Percentiles rank a stretch among this genome's conserved stretches.
Conservation (phyloP, 2,113 vertebrate species). For the Hippoglossus stenolepis region DNA sequence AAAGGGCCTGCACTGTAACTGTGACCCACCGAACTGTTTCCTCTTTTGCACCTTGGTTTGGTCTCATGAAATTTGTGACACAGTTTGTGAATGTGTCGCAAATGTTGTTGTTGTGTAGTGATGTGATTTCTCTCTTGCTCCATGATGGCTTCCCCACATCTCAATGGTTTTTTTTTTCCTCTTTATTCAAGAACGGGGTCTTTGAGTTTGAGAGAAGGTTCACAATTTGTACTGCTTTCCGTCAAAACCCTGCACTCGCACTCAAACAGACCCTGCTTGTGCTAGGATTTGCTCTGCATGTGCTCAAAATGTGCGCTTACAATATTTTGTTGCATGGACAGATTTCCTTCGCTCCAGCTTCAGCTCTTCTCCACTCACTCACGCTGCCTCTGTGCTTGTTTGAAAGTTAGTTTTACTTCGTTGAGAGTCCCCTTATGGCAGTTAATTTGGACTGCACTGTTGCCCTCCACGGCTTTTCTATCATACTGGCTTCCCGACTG, state of each 20-base stretch:
- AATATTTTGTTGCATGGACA: no score
- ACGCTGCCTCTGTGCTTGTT: background rate
- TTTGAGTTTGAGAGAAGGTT: background rate
- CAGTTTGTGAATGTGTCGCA: slow-evolving; percentile 33
- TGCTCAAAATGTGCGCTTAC: no score
- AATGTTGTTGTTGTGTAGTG: slow-evolving; percentile 24
- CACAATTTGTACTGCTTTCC: no score
- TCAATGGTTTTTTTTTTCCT: background rate
- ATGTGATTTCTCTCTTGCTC: slow-evolving; percentile 29
- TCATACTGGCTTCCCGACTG: no score
- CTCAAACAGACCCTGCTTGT: no score
- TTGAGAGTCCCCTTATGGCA: no score
- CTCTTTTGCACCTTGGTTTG: slow-evolving; percentile 14
- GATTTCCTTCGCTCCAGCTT: background rate
- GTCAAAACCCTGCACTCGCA: no score
- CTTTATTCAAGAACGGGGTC: background rate
- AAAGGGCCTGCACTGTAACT: background rate
- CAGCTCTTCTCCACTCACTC: background rate
- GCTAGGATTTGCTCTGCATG: no score
- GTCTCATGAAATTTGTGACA: slow-evolving; percentile 49
- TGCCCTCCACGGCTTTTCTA: no score
- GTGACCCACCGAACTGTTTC: slow-evolving; percentile 13
- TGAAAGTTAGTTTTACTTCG: background rate
- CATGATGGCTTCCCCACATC: background rate
- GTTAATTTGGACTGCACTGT: no score